Evolutionary conservation across 2,888 invertebrate species (phyloP).

Genomic region (Meganola albula): DNA sequence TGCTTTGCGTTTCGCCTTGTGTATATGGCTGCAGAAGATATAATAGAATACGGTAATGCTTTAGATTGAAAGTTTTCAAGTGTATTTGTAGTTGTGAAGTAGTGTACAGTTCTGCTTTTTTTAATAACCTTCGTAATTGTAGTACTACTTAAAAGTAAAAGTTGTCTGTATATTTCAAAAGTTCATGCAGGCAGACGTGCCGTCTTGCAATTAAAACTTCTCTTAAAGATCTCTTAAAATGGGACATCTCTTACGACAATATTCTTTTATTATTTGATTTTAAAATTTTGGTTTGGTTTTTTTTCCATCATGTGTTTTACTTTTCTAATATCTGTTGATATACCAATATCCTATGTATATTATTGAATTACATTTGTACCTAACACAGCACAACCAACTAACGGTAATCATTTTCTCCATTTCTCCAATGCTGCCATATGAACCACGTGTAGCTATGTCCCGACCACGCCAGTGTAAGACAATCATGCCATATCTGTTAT

Average conservation of each 20-base stretch:
- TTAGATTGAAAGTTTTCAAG: conserved; percentile 23
- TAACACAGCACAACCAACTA: conserved; percentile 56
- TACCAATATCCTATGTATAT: conserved; percentile 18
- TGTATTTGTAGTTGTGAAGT: conserved; percentile 28
- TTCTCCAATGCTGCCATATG: conserved; percentile 67
- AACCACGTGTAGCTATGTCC: conserved; percentile 73
- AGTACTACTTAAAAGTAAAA: conserved; percentile 13
- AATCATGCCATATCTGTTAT: too few relatives aligned
- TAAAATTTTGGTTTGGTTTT: conserved; percentile 16
- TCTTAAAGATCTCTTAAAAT: conserved; percentile 34
- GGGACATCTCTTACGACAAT: conserved; percentile 73
- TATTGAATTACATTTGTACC: conserved; percentile 26
- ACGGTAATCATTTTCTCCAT: conserved; percentile 41
- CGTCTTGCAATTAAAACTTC: conserved; percentile 12
- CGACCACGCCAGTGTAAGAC: conserved; percentile 82
- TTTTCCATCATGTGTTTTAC: conserved; percentile 23
- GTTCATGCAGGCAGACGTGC: conserved; percentile 13
- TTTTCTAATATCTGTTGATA: conserved; percentile 20
- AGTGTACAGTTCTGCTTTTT: conserved; percentile 31
- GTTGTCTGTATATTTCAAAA: conserved; percentile 14
- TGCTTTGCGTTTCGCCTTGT: conserved; percentile 48
- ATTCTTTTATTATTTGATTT: conserved; percentile 27
- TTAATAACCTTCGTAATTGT: conserved; percentile 17
- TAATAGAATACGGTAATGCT: conserved; percentile 25
- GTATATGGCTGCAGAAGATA: conserved; percentile 36